Conservation (phyloP, 2,888 invertebrate species). For the Ophion ventricosus region DNA sequence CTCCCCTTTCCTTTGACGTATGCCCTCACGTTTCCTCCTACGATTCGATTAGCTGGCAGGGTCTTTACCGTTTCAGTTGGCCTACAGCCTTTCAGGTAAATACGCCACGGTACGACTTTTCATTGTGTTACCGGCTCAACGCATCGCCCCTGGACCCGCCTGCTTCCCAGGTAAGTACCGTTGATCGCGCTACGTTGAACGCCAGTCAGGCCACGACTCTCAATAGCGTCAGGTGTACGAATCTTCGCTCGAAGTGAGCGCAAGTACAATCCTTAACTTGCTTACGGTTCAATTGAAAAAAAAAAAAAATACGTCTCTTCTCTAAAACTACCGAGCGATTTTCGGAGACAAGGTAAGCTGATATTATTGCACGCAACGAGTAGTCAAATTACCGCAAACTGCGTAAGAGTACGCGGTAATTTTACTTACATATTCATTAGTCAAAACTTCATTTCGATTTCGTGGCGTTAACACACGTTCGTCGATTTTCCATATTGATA, state of each 20-base stretch:
- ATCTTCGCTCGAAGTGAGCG: constrained; percentile 58
- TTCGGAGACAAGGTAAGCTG: constrained; percentile 53
- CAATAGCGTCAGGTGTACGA: constrained; percentile 77
- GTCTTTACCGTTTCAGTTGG: constrained; percentile 66
- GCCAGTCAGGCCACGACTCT: constrained; percentile 77
- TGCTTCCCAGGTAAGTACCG: constrained; percentile 79
- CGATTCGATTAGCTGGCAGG: constrained; percentile 57
- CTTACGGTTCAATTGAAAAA: constrained; percentile 25
- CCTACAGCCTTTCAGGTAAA: constrained; percentile 59
- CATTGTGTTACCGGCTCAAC: constrained; percentile 74
- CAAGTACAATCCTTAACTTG: constrained; percentile 26
- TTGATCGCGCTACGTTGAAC: constrained; percentile 78
- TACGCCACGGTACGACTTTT: constrained; percentile 62
- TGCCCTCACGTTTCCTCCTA: not conserved
- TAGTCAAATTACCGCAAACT: not conserved
- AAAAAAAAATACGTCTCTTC: constrained; percentile 20
- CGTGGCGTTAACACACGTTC: too few relatives aligned
- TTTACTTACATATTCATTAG: not conserved
- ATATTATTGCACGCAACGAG: not conserved
- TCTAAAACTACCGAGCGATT: constrained; percentile 20
- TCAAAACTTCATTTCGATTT: too few relatives aligned
- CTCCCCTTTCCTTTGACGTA: not conserved
- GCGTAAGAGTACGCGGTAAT: not conserved
- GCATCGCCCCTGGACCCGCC: constrained; percentile 69
- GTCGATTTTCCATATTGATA: too few relatives aligned